Percentiles rank a stretch among this genome's conserved stretches.
phyloP scores from a whole-genome alignment of 1,140 invertebrate genomes.

The Apis florea region DNA sequence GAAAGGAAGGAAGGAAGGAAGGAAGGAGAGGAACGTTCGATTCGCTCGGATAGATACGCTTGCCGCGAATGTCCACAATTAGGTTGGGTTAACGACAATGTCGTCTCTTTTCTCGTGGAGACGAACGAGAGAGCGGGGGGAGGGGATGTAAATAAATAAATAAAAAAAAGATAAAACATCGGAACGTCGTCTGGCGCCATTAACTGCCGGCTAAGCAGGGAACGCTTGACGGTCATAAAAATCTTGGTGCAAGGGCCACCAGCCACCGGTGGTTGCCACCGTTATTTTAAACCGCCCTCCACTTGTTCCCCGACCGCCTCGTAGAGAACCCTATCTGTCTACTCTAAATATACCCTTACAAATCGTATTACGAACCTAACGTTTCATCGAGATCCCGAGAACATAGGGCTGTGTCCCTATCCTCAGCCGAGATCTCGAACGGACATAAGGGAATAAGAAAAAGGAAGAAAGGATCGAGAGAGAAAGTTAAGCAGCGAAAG shows the following conservation, averaged over 20 bases:
- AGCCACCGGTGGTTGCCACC: constrained; percentile 33
- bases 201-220: constrained; percentile 9
- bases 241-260: constrained; percentile 30
- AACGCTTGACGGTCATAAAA: constrained; percentile 52
- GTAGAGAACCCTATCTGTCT: neutral
- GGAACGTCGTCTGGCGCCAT: constrained; percentile 26
- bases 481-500: no score
- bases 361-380: neutral
- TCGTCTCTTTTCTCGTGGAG: neutral
- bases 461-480: neutral
- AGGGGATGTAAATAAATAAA: no score
- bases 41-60: neutral
- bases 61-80: no score
- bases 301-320: constrained; percentile 49
- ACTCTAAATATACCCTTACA: constrained; percentile 23
- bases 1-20: neutral
- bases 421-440: no score
- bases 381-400: neutral
- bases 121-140: no score
- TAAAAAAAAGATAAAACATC: neutral
- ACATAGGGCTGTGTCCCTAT: neutral
- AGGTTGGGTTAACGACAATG: neutral
- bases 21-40: neutral
- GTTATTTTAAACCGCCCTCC: constrained; percentile 58
- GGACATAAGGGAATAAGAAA: no score